Evolutionary conservation across 2,888 invertebrate species (phyloP).

Genomic region (Diarsia rubi): DNA sequence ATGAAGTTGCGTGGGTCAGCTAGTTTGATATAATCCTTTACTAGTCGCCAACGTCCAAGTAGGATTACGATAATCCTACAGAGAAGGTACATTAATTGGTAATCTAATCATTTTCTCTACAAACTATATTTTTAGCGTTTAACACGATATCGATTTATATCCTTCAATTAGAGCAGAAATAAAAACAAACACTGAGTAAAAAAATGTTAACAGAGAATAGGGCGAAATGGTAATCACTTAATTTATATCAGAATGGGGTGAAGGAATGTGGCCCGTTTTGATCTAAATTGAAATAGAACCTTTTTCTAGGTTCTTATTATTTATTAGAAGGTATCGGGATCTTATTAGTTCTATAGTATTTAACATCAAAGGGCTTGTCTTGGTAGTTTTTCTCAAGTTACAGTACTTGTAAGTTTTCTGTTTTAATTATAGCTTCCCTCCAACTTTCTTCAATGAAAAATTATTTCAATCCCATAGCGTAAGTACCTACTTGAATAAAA

Average conservation of each 20-base stretch:
- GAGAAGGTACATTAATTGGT: neutral
- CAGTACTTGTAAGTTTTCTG: neutral
- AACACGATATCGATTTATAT: neutral
- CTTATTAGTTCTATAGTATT: constrained; percentile 7
- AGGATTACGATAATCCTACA: neutral
- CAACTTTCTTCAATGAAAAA: neutral
- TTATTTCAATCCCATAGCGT: neutral
- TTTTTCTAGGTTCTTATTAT: neutral
- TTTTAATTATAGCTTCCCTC: neutral
- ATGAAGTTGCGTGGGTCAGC: no score
- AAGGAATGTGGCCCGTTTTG: neutral
- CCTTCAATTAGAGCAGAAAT: neutral
- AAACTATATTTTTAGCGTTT: constrained; percentile 1
- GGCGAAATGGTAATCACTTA: constrained; percentile 9
- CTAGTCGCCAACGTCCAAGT: neutral
- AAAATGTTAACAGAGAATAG: neutral
- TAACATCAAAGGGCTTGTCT: neutral
- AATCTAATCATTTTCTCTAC: neutral
- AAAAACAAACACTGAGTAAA: neutral
- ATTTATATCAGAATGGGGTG: constrained; percentile 6
- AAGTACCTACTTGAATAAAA: neutral
- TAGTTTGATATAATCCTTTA: neutral
- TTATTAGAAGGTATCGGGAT: no score
- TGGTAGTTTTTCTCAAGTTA: neutral
- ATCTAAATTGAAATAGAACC: constrained; percentile 21